Base-by-base conservation (phyloP, 1,140 invertebrate genomes). In the Leptinotarsa lineolata region DNA sequence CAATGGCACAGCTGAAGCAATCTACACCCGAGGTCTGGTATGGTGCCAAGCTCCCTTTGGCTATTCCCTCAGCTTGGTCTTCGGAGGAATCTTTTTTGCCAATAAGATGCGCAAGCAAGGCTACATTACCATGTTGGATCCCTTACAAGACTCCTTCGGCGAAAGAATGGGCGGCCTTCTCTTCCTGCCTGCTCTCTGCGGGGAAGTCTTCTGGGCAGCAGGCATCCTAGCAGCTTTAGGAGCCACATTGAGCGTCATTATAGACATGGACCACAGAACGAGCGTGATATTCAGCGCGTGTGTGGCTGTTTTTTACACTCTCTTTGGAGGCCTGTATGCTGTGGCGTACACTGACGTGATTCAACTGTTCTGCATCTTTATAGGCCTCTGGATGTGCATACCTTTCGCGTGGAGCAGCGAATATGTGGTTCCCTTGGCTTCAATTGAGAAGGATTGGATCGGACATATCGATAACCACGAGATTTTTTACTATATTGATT, bases 301-400 rank as follows among this genome's bases (percentile, higher is more conserved):
- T 84, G 97, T 99, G 75, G 97, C 97, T 16, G 92, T 99, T 24
- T 94, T 97, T 85, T 99, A 99, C 87, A 99, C 98, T 0, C 89
- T 99, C 18, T 97, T 98, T 83, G 98, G 98, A 1, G 98, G 98
- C 0, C 89, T 99, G 12, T 99, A 99, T 85, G 95, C 97, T 54
- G 98, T 99, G 46, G 97, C 97, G 1, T 99, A 99, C 84, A 99
- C 98, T 2, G 98, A 99, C 84, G 97, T 99, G 77, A 97, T 99
- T 77, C 98, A 99, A 86, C 89, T 99, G 2, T 97, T 99, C 87
- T 99, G 97, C 86, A 99, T 99, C 83, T 98, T 99, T 86, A 91
- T 98, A 78, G 98, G 98, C 22, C 86, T 99, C 87, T 99, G 97
- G 97, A 91, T 99, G 88, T 97, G 96, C 81, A 96, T 99, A 72